phyloP scores from a whole-genome alignment of 1,140 invertebrate species.

The Drosophila sturtevanti region DNA sequence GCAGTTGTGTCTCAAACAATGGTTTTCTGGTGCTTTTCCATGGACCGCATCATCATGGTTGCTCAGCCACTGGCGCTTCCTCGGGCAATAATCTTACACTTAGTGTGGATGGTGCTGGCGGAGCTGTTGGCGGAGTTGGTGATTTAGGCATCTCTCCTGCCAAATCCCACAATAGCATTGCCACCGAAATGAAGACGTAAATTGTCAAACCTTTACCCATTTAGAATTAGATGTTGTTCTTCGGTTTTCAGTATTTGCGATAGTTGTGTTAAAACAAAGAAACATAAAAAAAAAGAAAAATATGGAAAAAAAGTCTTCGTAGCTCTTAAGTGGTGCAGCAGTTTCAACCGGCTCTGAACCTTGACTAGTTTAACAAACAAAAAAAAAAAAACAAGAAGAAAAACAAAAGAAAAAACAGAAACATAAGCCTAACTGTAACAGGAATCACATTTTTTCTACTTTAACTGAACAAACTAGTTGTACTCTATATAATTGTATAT shows the following conservation, averaged over 20 bases:
- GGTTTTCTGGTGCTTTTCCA: conserved; percentile 78
- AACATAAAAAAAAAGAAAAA: conserved; percentile 27
- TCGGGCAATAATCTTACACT: conserved; percentile 72
- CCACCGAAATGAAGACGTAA: conserved; percentile 72
- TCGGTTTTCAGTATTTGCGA: conserved; percentile 65
- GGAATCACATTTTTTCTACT: conserved; percentile 57
- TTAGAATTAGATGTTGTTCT: conserved; percentile 43
- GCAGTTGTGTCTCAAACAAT: conserved; percentile 70
- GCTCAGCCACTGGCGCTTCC: conserved; percentile 24
- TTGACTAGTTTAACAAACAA: conserved; percentile 32
- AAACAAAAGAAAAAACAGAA: conserved; percentile 4
- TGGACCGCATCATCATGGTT: conserved; percentile 62
- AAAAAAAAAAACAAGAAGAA: conserved; percentile 10
- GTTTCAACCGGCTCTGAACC: conserved; percentile 42
- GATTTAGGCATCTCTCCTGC: conserved; percentile 67
- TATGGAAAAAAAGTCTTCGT: conserved; percentile 56
- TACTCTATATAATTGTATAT: conserved; percentile 53
- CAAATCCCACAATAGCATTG: conserved; percentile 73
- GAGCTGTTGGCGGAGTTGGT: conserved; percentile 12
- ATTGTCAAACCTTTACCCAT: not conserved
- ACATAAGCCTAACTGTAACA: conserved; percentile 35
- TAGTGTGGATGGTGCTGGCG: conserved; percentile 51
- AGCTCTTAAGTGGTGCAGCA: conserved; percentile 45
- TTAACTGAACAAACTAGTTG: conserved; percentile 72
- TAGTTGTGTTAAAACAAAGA: conserved; percentile 44